phyloP scores from a whole-genome alignment of 2,888 invertebrate genomes.

The Trachelus tabidus region DNA sequence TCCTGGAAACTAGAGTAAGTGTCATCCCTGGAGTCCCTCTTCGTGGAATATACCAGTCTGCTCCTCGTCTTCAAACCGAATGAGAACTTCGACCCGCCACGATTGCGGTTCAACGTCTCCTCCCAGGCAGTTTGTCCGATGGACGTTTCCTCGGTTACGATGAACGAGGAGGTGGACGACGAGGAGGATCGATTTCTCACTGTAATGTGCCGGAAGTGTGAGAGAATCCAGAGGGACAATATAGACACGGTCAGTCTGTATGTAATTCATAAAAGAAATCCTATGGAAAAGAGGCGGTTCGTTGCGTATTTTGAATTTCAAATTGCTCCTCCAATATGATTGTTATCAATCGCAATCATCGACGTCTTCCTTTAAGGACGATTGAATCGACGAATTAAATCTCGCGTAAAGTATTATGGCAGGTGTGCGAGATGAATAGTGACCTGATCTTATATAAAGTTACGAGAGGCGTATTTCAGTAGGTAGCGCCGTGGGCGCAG shows the following conservation, averaged over 20 bases:
- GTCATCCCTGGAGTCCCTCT: not conserved
- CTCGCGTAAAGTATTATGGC: constrained; percentile 28
- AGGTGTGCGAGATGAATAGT: constrained; percentile 13
- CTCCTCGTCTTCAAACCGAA: not conserved
- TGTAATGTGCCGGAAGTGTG: not conserved
- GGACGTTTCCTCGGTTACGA: not conserved
- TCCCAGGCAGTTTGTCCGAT: not conserved
- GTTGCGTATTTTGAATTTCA: not conserved
- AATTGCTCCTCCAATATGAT: not conserved
- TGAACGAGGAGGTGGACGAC: not conserved
- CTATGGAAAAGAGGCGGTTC: not conserved
- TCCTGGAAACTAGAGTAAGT: not conserved
- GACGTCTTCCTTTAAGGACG: constrained; percentile 15
- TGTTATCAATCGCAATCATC: constrained; percentile 34
- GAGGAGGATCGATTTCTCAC: not conserved
- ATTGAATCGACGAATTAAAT: constrained; percentile 32
- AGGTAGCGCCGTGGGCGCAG: constrained; percentile 14
- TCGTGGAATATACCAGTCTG: not conserved
- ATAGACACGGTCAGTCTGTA: not conserved
- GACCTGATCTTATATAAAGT: constrained; percentile 18
- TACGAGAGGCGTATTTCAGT: constrained; percentile 25
- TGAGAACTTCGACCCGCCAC: not conserved
- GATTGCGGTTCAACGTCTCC: not conserved
- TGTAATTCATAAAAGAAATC: not conserved
- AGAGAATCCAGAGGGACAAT: not conserved